Base-by-base conservation (phyloP, 2,113 vertebrate species). In the Heterotilapia buettikoferi region DNA sequence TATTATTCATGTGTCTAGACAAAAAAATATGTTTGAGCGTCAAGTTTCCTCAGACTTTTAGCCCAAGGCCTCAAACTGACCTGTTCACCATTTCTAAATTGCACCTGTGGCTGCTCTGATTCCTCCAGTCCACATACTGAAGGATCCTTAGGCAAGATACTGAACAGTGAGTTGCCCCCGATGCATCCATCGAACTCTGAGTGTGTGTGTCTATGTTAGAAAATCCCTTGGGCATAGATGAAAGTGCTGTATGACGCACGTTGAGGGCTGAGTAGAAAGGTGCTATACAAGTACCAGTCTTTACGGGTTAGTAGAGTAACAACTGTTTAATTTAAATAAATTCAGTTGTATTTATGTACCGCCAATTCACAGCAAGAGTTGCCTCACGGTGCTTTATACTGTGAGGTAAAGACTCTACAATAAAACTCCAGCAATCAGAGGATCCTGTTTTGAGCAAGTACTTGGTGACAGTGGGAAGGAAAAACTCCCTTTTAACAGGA, bases 131-230 rank as follows among this genome's bases (percentile, higher is more conserved):
- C 68, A 45, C 21, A 73, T 26, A 73, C 21, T 43, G 21, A 45
- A 26, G 21, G 21, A 16, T 45, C 2, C 4, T 45, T 45, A 21
- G 8, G 68, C 68, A 73, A 73, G 68, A 73, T 73, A 73, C 68
- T 45, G 0, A 45, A 26, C 68, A 43, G 21, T 26, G 8, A 26
- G 38, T 29, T 73, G 21, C 68, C 40, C 40, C 0, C 1, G 0
- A 45, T 26, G 68, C 68, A 73, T 26, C 14, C 21, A 73, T 73
- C 13, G 0, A 45, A 2, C 38, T 73, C 5, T 45, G 21, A 45
- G 68, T 26, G 8, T 10, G 13, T 45, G 6, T 45, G 14, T 26
- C 21, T 45, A 45, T 26, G 68, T 45, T 26, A 21, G 13, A 24
- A 73, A 66, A 45, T 21, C 11, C 6, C 11, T 21, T 68, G 21